Evolutionary conservation across 2,797 vertebrate species (phyloP), one percentile per base, ranked within the genome.

Genomic region (Xenopus petersii): DNA sequence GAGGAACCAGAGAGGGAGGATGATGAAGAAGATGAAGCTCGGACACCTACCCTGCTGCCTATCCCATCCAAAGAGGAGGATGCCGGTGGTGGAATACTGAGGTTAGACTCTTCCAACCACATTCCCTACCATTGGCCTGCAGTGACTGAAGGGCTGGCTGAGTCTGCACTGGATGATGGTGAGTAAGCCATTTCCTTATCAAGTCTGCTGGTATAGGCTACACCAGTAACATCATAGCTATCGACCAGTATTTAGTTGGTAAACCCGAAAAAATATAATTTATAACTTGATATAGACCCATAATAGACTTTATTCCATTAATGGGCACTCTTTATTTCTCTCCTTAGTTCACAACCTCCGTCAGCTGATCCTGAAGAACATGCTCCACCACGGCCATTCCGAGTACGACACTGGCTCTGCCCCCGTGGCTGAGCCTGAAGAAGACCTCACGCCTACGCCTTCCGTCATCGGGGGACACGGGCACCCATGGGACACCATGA

Each of bases 121-220:
- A 60, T 81, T 65, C 69, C 71, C 3, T 81, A 86, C 5, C 79
- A 74, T 0, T 84, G 61, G 2, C 67, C 81, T 0, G 16, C 47
- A 0, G 48, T 78, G 0, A 0, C 11, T 0, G 86, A 86, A 47
- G 88, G 88, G 0, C 77, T 92, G 9, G 88, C 87, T 0, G 87
- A 90, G 9, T 86, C 89, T 0, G 91, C 91, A 6, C 80, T 92
- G 80, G 84, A 87, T 67, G 89, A 91, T 0, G 90, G 91, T 91
- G 74, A 85, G 89, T 54, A 12, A 51, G 49, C 3, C 36, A 42
- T 42, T 42, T 42, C 36, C 8, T 36, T 36, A 36, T 4, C 33
- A 36, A 42, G 36, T 9, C 33, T 49, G 3, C 48, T 49, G 11
- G 5, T 51, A 12, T 12, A 51, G 49, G 15, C 49, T 51, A 12